Evolutionary conservation across 2,888 invertebrate genomes (phyloP), one percentile per base, ranked within the genome.

Genomic region (Eretmocerus hayati): DNA sequence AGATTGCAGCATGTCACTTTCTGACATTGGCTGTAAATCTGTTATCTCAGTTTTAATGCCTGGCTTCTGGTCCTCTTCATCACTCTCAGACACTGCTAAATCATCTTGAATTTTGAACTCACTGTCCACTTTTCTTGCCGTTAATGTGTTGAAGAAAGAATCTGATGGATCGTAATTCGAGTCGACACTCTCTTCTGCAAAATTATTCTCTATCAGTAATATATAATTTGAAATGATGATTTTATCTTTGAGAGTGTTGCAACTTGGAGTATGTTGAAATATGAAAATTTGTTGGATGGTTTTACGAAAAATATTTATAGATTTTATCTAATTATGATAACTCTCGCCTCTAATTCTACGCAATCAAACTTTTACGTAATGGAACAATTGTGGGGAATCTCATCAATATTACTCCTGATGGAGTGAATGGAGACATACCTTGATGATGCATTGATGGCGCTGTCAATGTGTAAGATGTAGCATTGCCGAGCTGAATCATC

Each of bases 91-190:
- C 30, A 87, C 84, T 21, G 83, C 84, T 47, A 87, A 73, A 71
- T 87, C 86, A 51, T 83, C 83, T 58, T 84, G 81, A 44, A 86
- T 85, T 60, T 81, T 84, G 8, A 16, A 41, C 45, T 75, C 73
- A 42, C 68, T 60, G 56, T 74, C 69, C 37, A 72, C 65, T 4
- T 72, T 65, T 52, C 69, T 59, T 3, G 62, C 65, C 26, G 72
- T 67, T 35, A 78, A 65, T 23, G 75, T 75, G 16, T 79, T 77
- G 69, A 85, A 75, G 42, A 90, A 74, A 67, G 91, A 88, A 70
- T 89, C 90, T 0, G 89, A 87, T 0, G 90, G 88, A 73, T 91
- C 90, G 69, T 91, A 91, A 63, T 83, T 85, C 0, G 86, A 83
- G 74, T 89, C 89, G 19, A 85, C 80, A 49, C 83, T 83, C 65